A percentile compares a stretch with the other conserved stretches of the same genome.
phyloP scores from a whole-genome alignment of 2,113 vertebrate genomes.

The Isurus oxyrinchus region DNA sequence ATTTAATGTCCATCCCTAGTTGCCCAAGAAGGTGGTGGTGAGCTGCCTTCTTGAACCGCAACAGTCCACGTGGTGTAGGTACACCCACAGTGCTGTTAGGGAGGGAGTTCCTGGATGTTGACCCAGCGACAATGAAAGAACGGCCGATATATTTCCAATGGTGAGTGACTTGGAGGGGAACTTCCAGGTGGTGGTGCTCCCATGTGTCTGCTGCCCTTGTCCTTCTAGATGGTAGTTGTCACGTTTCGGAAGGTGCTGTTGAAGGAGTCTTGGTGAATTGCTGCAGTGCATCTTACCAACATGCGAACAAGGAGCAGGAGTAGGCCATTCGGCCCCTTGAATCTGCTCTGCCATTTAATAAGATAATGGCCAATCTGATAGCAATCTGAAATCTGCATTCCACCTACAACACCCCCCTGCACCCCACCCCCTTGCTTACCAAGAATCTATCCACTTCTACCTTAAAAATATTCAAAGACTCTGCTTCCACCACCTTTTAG shows the following conservation, averaged over 20 bases:
- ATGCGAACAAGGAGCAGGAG: no score
- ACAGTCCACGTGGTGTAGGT: not conserved
- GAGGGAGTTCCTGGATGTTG: not conserved
- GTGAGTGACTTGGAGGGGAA: not conserved
- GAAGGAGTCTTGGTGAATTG: not conserved
- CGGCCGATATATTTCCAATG: no score
- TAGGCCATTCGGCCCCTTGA: no score
- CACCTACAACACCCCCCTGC: no score
- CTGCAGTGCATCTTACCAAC: no score
- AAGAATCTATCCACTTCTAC: no score
- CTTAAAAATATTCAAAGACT: no score
- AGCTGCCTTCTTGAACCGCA: not conserved
- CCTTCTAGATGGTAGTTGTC: not conserved
- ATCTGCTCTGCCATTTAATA: no score
- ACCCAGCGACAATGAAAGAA: not conserved
- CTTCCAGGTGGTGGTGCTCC: not conserved
- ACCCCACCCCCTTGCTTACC: no score
- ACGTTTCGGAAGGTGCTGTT: not conserved
- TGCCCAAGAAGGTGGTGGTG: not conserved
- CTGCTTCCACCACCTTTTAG: no score
- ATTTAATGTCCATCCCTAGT: not conserved
- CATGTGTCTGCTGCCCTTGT: not conserved
- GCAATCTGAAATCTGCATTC: no score
- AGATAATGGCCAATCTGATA: no score
- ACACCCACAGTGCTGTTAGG: not conserved